phyloP scores from a whole-genome alignment of 2,113 vertebrate species.

The Cavia porcellus region DNA sequence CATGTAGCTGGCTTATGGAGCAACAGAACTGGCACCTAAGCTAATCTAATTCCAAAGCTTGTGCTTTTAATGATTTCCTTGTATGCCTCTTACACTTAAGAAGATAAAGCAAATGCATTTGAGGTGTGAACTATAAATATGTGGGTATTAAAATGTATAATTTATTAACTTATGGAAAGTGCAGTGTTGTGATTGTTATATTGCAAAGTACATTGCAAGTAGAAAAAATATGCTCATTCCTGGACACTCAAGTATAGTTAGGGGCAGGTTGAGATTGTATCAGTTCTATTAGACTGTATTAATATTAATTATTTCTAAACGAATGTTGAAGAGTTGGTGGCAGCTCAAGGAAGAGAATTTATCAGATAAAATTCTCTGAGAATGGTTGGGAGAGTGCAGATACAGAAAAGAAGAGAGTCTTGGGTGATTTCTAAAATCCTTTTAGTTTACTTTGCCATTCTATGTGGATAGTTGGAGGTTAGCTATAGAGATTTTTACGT shows the following conservation, averaged over 20 bases:
- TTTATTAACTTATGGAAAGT: conserved; percentile 4
- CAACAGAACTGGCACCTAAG: background rate
- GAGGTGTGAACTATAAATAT: background rate
- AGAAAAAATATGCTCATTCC: background rate
- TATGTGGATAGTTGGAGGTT: background rate
- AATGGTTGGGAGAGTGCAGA: background rate
- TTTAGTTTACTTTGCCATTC: background rate
- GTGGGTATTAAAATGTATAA: background rate
- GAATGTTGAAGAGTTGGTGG: background rate
- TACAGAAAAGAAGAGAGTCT: background rate
- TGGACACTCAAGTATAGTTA: background rate
- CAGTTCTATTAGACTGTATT: background rate
- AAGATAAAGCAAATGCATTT: conserved; percentile 22
- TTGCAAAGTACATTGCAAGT: background rate
- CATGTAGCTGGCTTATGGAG: background rate
- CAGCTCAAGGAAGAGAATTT: background rate
- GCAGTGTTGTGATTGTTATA: background rate
- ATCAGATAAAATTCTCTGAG: background rate
- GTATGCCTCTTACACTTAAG: background rate
- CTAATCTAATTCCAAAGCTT: background rate
- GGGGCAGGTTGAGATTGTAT: background rate
- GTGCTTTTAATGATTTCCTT: conserved; percentile 4
- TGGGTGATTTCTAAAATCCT: background rate
- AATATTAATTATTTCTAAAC: background rate
- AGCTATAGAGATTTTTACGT: background rate